A percentile compares a stretch with the other conserved stretches of the same genome.
phyloP scores from a whole-genome alignment of 2,888 invertebrate genomes.

The Dinocampus coccinellae region DNA sequence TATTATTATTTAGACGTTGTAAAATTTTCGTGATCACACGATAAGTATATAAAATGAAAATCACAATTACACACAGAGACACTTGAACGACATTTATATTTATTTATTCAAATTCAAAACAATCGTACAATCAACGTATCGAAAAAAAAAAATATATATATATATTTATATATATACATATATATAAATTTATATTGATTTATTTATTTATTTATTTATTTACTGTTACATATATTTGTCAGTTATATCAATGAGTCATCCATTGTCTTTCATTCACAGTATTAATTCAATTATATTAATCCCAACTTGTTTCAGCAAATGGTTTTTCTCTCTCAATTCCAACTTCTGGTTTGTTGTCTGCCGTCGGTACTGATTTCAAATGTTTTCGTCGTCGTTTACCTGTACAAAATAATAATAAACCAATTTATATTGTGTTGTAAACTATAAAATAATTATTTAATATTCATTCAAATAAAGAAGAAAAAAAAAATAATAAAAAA shows the following conservation, averaged over 20 bases:
- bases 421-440: too few species aligned
- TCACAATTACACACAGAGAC: background rate
- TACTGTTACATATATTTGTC: background rate
- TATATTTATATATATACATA: too few species aligned
- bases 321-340: slow-evolving; percentile 43
- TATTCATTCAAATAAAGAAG: too few species aligned
- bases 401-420: slow-evolving; percentile 57
- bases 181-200: too few species aligned
- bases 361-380: slow-evolving; percentile 34
- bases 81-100: background rate
- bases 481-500: background rate
- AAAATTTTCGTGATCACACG: background rate
- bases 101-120: background rate
- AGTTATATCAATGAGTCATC: background rate
- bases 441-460: too few species aligned
- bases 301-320: slow-evolving; percentile 59
- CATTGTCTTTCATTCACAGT: background rate
- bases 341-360: slow-evolving; percentile 33
- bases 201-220: too few species aligned
- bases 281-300: slow-evolving; percentile 28
- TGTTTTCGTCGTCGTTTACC: slow-evolving; percentile 63
- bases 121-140: background rate
- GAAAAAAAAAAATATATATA: background rate
- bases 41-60: background rate
- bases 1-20: too few species aligned